Evolutionary conservation across 2,113 vertebrate genomes (phyloP).

Genomic region (Eonycteris spelaea): DNA sequence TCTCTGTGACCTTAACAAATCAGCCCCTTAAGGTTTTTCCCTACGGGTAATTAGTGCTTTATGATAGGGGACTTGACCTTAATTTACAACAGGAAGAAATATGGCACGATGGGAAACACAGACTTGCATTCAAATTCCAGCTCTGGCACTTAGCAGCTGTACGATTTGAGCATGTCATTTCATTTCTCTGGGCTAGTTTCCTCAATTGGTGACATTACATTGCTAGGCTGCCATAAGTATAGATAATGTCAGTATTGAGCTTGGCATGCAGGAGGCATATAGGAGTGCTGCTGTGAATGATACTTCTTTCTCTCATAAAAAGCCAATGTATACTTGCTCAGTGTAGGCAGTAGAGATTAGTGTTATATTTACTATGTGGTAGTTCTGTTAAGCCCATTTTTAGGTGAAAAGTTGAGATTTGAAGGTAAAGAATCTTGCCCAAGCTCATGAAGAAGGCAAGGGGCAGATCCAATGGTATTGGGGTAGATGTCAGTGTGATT

Average conservation of each 20-base stretch:
- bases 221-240: neutral
- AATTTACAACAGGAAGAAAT: neutral
- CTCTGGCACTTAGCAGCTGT: neutral
- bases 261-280: neutral
- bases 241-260: neutral
- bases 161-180: neutral
- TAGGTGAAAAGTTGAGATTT: neutral
- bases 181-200: neutral
- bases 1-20: neutral
- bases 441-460: neutral
- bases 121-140: neutral
- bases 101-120: neutral
- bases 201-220: neutral
- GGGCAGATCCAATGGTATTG: neutral
- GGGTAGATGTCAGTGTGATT: neutral
- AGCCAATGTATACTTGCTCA: neutral
- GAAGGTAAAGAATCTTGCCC: neutral
- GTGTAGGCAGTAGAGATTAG: neutral
- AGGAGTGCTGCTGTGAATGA: neutral
- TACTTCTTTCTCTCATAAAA: neutral
- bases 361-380: neutral
- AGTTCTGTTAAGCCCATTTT: neutral
- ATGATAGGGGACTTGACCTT: neutral
- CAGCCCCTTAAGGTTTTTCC: neutral
- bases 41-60: neutral